A percentile compares a stretch with the other conserved stretches of the same genome.
Conservation (phyloP, 2,797 vertebrate species). For the Tokudaia tokunoshimensis region DNA sequence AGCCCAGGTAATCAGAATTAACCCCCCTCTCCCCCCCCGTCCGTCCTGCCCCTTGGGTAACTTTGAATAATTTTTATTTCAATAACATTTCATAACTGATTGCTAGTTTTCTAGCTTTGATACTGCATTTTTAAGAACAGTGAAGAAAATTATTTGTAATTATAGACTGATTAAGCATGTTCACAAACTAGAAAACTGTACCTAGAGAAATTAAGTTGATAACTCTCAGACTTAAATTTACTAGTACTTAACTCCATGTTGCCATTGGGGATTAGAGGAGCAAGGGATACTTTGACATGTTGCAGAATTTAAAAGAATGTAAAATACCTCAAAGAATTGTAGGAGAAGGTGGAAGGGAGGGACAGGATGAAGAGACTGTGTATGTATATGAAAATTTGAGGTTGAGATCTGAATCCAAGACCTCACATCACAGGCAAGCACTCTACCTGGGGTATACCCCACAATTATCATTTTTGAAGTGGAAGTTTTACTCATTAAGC, state of each 20-base stretch:
- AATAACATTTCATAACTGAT: conserved; percentile 20
- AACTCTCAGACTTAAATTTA: conserved; percentile 6
- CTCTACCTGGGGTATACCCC: background rate
- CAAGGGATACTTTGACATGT: background rate
- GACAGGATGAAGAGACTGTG: background rate
- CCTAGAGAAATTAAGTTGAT: conserved; percentile 58
- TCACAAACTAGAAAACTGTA: conserved; percentile 10
- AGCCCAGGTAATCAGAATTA: conserved; percentile 92
- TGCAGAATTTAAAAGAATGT: conserved; percentile 14
- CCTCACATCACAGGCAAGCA: background rate
- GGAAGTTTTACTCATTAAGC: background rate
- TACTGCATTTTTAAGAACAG: conserved; percentile 41
- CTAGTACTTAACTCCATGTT: background rate
- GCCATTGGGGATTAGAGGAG: conserved; percentile 42
- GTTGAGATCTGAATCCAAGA: background rate
- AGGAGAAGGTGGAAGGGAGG: background rate
- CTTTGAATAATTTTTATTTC: conserved; percentile 44
- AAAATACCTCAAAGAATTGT: conserved; percentile 37
- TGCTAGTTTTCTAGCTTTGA: conserved; percentile 62
- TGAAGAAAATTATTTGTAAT: conserved; percentile 61
- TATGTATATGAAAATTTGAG: background rate
- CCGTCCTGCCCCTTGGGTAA: background rate
- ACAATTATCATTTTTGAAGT: conserved; percentile 1
- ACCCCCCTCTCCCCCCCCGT: background rate
- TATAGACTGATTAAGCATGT: conserved; percentile 55